These are phyloP conservation scores for Ctenosaura bakeri DNA, from an alignment of 2,797 vertebrate genomes.

Conservation along the genomic window DNA sequence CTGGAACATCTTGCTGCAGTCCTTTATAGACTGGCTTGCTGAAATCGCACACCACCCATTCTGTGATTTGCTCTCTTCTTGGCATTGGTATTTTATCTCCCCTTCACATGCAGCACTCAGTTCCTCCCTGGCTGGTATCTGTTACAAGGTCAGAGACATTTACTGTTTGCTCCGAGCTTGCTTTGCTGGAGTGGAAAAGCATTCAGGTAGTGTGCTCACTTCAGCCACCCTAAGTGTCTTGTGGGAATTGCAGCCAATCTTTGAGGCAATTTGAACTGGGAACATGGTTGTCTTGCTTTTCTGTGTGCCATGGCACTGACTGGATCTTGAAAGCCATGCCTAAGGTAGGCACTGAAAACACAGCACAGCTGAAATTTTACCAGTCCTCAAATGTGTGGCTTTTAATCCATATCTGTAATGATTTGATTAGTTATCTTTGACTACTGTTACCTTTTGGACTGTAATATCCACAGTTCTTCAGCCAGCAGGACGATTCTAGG, in stretches of 20 bases:
- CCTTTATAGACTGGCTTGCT: conserved; percentile 1
- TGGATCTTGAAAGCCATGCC: neutral
- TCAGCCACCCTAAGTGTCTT: neutral
- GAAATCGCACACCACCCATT: accelerated
- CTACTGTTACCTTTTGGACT: too few relatives aligned
- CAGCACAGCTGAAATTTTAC: neutral
- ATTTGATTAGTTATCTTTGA: too few relatives aligned
- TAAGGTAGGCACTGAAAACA: conserved; percentile 5
- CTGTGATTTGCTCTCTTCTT: neutral
- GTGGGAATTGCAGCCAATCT: neutral
- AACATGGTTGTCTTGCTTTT: neutral
- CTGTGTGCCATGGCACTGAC: too few relatives aligned
- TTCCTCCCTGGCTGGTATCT: neutral
- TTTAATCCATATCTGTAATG: neutral
- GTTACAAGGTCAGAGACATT: neutral
- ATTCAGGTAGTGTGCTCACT: neutral
- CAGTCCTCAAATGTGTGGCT: neutral
- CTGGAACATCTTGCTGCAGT: conserved; percentile 11
- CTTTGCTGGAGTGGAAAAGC: neutral
- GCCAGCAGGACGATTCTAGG: too few relatives aligned
- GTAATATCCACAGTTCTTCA: too few relatives aligned
- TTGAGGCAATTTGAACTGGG: neutral
- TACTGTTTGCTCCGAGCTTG: neutral
- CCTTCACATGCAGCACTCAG: neutral
- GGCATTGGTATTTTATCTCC: neutral